Evolutionary conservation across 2,888 invertebrate species (phyloP), one percentile per base, ranked within the genome.

Genomic region (Catocala sponsa): DNA sequence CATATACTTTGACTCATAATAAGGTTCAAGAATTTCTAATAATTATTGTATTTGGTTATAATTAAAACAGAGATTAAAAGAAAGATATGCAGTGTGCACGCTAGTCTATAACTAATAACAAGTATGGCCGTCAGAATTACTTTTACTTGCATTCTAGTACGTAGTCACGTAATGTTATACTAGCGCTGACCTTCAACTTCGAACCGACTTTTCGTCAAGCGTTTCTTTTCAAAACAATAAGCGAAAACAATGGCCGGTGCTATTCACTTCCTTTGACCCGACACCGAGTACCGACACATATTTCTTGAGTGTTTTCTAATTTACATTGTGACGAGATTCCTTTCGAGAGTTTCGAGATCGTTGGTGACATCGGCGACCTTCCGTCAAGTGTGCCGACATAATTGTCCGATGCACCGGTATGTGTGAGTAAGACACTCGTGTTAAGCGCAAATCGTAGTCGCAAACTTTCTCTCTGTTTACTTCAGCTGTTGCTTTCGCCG

Each of bases 401-500:
- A 9, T 1, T 38, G 35, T 38, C 35, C 25, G 25, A n/a, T n/a
- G n/a, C n/a, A n/a, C 25, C 25, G 25, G 25, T 25, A 25, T 48
- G 32, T 38, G 50, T 4, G 13, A 6, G 44, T 33, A 35, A 25
- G 25, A 42, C 11, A 11, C 9, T 7, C 7, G 32, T 59, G 55
- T 44, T 15, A 25, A 57, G 41, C 54, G 48, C 49, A 48, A 50
- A 57, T 65, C 47, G 59, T 61, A 46, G 58, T 41, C 60, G 32
- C n/a, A 13, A 25, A 70, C 70, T 73, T 74, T 73, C 73, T 73
- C 70, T 59, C 50, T 50, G 53, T 73, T 73, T 61, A 74, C 77
- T 74, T 65, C 49, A 54, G 59, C 47, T n/a, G 50, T 32, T 55
- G 53, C 69, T 72, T 72, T 72, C 69, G 15, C 68, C 46, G 50